Base-by-base conservation (phyloP, 2,113 vertebrate species). In the Anhinga anhinga region DNA sequence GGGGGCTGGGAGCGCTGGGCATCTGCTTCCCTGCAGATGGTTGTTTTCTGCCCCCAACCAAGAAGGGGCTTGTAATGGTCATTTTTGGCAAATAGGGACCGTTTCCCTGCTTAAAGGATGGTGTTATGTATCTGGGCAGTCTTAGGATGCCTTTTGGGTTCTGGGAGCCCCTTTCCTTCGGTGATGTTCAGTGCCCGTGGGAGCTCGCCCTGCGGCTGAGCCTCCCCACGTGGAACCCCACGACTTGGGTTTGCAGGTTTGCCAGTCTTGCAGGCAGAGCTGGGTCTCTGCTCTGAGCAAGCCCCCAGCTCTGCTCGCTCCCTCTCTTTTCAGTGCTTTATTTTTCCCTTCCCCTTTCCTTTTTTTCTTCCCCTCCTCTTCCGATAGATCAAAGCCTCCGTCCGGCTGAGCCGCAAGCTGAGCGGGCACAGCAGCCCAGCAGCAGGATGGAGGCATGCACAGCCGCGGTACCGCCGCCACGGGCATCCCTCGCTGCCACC, bases 371-470 rank as follows among this genome's bases (percentile, higher is more conserved):
- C 94, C 95, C 94, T 97, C 90, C 95, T 97, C 95, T 96, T 98
- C 95, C 95, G 94, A 84, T 36, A 94, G 96, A 97, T 97, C 96
- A 96, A 97, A 97, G 96, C 63, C 92, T 96, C n/a, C 47, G 62
- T 93, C 88, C 58, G 59, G 89, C 91, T 84, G 38, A 63, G 93
- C 93, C 36, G 25, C 52, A 47, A 94, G 95, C 96, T 1, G 79
- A 95, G 95, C 74, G 58, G 84, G 83, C 88, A n/a, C 70, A 22
- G 92, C 59, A 36, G 88, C 93, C 89, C 25, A 7, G 83, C 77
- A 7, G 87, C 36, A 6, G 77, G 88, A 90, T 11, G n/a, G 85
- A 52, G 65, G 61, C 77, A 21, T 8, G 11, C 52, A 29, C 15
- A 30, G 81, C 83, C 71, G 4, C n/a, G 11, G 73, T 30, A 2